Evolutionary conservation across 1,140 invertebrate species (phyloP), one percentile per base, ranked within the genome.

Genomic region (Aphelenchoides fujianensis): DNA sequence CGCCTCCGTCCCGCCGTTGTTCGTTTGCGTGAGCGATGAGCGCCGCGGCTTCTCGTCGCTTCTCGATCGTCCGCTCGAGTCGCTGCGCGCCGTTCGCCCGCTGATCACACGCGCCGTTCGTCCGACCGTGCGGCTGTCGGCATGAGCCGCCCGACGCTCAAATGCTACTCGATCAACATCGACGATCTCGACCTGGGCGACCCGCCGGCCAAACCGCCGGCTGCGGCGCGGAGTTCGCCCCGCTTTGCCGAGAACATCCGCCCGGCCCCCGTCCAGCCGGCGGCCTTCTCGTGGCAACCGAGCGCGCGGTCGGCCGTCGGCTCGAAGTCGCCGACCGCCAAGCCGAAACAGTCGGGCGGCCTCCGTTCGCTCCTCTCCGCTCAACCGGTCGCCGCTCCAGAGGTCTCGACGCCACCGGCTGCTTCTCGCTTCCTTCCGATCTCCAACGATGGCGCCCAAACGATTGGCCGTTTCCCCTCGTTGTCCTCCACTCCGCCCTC

Each of bases 101-200:
- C n/a, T n/a, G n/a, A n/a, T n/a, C n/a, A n/a, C n/a, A n/a, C n/a
- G n/a, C n/a, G n/a, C n/a, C n/a, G n/a, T n/a, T n/a, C n/a, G n/a
- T n/a, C n/a, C n/a, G n/a, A n/a, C n/a, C n/a, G n/a, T n/a, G n/a
- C n/a, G n/a, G 55, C 12, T n/a, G n/a, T n/a, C 19, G 23, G 31
- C 9, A 70, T 53, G 54, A 55, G 28, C n/a, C 30, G 34, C 5
- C 71, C 70, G 16, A 23, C 37, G 9, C 34, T 74, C 3, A 55
- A 74, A 37, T 74, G 73, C 62, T 74, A 74, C 41, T 66, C 52
- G 19, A 74, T 74, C 34, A 67, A 74, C 66, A 59, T 74, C 52
- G 73, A 74, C 57, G 30, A 41, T 34, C n/a, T 67, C 31, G 28
- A 27, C 31, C 35, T 9, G 9, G 34, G 37, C 7, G 37, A 34